These are phyloP conservation scores for Andrena marginata DNA, from an alignment of 2,888 invertebrate species.

Conservation along the genomic window DNA sequence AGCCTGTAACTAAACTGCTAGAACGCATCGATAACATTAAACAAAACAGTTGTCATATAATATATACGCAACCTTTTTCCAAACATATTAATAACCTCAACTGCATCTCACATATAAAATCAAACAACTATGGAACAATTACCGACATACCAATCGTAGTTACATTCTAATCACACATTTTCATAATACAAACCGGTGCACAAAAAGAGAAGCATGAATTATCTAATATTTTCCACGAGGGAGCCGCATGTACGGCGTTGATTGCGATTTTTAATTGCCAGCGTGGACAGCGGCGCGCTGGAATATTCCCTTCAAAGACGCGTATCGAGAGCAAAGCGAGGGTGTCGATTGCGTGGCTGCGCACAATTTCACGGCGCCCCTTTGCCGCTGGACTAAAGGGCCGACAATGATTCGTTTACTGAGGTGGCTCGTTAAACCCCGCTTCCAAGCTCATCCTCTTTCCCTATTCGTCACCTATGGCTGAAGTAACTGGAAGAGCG, in stretches of 20 bases:
- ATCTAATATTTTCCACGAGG: neutral
- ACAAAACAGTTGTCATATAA: too few relatives aligned
- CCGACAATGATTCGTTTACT: conserved; percentile 69
- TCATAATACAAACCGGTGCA: too few relatives aligned
- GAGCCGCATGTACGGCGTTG: neutral
- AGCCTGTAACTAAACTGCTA: too few relatives aligned
- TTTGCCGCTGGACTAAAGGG: conserved; percentile 52
- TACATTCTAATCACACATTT: too few relatives aligned
- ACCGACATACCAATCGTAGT: too few relatives aligned
- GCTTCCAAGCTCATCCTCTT: conserved; percentile 56
- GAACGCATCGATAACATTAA: too few relatives aligned
- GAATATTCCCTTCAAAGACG: neutral
- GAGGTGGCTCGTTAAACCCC: conserved; percentile 67
- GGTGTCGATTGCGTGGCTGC: conserved; percentile 36
- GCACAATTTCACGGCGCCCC: conserved; percentile 50
- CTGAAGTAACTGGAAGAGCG: conserved; percentile 19
- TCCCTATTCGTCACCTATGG: conserved; percentile 38
- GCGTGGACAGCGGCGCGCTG: neutral
- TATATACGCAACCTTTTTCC: too few relatives aligned
- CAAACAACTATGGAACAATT: too few relatives aligned
- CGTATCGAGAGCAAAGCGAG: conserved; percentile 11
- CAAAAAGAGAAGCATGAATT: too few relatives aligned
- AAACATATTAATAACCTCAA: too few relatives aligned
- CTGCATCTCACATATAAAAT: too few relatives aligned
- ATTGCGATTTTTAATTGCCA: conserved; percentile 6